Evolutionary conservation across 2,888 invertebrate species (phyloP).

Genomic region (Drosophila kambysellisi): DNA sequence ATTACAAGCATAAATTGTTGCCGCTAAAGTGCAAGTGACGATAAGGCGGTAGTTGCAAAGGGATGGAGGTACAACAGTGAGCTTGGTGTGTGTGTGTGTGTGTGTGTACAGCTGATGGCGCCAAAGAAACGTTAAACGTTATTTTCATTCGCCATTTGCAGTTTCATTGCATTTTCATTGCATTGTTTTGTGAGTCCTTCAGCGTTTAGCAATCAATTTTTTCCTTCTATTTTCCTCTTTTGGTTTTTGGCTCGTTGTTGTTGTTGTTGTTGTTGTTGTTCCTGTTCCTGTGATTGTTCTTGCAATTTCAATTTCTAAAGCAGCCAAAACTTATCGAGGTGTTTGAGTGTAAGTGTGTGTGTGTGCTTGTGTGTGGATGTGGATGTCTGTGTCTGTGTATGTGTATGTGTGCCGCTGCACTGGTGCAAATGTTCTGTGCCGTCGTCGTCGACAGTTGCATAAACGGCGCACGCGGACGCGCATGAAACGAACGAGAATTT

Average conservation of each 20-base stretch:
- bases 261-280: not conserved
- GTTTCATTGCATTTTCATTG: conserved; percentile 72
- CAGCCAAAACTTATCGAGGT: conserved; percentile 55
- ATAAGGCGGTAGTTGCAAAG: conserved; percentile 24
- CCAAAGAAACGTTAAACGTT: conserved; percentile 75
- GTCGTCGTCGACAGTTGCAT: conserved; percentile 71
- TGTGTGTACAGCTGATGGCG: conserved; percentile 51
- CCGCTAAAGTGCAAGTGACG: conserved; percentile 61
- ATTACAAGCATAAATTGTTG: conserved; percentile 61
- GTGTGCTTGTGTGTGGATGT: conserved; percentile 15
- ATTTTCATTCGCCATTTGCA: conserved; percentile 66
- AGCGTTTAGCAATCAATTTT: conserved; percentile 64
- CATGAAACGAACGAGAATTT: conserved; percentile 57
- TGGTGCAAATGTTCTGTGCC: conserved; percentile 68
- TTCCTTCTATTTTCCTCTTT: conserved; percentile 30
- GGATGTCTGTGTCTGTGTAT: conserved; percentile 12
- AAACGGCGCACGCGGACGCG: conserved; percentile 75
- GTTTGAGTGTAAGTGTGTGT: conserved; percentile 24
- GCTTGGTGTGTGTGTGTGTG: conserved; percentile 1
- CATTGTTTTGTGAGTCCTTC: conserved; percentile 65
- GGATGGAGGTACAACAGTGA: not conserved
- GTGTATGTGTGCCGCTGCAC: conserved; percentile 55
- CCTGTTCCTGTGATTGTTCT: conserved; percentile 29
- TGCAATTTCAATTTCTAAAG: conserved; percentile 61
- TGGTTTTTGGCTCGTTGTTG: conserved; percentile 7